Conservation (phyloP, 1,140 invertebrate genomes). For the Helicoverpa zea region DNA sequence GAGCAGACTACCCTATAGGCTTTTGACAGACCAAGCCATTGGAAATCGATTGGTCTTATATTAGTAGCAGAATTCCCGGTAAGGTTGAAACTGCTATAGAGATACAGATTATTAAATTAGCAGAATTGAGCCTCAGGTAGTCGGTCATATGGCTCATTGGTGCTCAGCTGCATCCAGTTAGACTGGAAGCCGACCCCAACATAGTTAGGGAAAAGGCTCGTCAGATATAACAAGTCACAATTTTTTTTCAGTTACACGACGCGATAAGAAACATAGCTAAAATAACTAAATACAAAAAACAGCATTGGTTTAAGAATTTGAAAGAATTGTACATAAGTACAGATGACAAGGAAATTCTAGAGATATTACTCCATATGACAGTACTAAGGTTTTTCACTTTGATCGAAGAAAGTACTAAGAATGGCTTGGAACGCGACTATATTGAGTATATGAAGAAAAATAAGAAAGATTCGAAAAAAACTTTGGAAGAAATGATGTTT, state of each 20-base stretch:
- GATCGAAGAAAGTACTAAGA: constrained; percentile 64
- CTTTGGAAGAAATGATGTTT: constrained; percentile 64
- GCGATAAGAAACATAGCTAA: constrained; percentile 68
- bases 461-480: constrained; percentile 56
- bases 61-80: too few relatives aligned
- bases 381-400: constrained; percentile 59
- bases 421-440: constrained; percentile 59
- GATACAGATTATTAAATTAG: too few relatives aligned
- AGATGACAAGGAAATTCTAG: constrained; percentile 52
- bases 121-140: too few relatives aligned
- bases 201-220: too few relatives aligned
- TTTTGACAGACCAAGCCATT: too few relatives aligned
- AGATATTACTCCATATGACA: constrained; percentile 68
- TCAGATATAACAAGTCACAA: too few relatives aligned
- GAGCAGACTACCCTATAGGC: too few relatives aligned
- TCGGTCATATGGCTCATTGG: too few relatives aligned
- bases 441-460: constrained; percentile 60
- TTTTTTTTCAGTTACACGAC: constrained; percentile 67
- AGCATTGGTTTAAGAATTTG: constrained; percentile 70
- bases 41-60: too few relatives aligned
- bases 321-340: constrained; percentile 66
- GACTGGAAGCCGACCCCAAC: too few relatives aligned
- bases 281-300: constrained; percentile 64
- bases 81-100: too few relatives aligned
- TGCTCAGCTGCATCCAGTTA: too few relatives aligned